Percentiles rank a stretch among this genome's conserved stretches.
Evolutionary conservation across 2,888 invertebrate genomes (phyloP).

Genomic region (Eupithecia centaureata): DNA sequence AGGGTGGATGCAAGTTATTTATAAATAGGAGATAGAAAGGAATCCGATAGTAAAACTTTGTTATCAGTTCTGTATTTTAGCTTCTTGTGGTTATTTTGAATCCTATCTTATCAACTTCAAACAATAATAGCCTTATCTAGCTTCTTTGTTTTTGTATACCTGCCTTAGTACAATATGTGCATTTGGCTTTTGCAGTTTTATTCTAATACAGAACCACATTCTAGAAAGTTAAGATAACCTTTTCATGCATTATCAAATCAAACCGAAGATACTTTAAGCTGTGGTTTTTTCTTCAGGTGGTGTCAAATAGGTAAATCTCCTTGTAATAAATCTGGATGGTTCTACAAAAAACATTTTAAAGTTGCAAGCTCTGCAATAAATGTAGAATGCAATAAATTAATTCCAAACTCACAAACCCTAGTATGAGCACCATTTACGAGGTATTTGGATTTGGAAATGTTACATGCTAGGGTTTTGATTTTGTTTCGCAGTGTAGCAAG

Average conservation of each 20-base stretch:
- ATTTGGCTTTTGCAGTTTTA: background rate
- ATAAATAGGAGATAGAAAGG: background rate
- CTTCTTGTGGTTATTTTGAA: background rate
- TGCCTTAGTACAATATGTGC: background rate
- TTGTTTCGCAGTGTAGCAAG: too few relatives aligned
- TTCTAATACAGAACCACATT: background rate
- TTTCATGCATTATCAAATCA: background rate
- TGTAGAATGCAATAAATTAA: too few relatives aligned
- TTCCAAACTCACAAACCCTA: too few relatives aligned
- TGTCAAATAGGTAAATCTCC: background rate
- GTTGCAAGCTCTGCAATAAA: too few relatives aligned
- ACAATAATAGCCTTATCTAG: conserved; percentile 3
- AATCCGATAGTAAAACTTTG: background rate
- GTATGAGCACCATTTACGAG: too few relatives aligned
- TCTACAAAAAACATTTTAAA: too few relatives aligned
- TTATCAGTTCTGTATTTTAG: background rate
- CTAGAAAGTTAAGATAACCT: background rate
- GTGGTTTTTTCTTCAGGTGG: background rate
- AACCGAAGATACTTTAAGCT: background rate
- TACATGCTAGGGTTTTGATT: too few relatives aligned
- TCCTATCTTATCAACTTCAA: background rate
- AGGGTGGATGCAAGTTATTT: background rate
- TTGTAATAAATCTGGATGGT: too few relatives aligned
- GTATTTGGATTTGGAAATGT: too few relatives aligned
- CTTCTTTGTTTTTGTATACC: background rate